Evolutionary conservation across 2,113 vertebrate species (phyloP).

Genomic region (Dicrurus megarhynchus): DNA sequence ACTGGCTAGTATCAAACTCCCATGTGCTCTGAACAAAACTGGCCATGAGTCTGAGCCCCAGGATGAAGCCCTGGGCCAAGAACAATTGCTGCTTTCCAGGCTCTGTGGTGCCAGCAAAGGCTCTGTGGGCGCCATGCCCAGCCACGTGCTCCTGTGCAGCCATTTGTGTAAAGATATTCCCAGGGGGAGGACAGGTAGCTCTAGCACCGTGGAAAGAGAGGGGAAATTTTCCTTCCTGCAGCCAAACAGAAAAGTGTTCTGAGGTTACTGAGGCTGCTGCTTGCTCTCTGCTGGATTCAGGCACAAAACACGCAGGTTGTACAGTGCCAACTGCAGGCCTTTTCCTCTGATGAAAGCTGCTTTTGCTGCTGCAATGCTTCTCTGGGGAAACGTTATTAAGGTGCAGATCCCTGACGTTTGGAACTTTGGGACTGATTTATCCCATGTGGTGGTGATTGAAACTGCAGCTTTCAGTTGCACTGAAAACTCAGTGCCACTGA

Average conservation of each 20-base stretch:
- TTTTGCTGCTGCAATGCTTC: background rate
- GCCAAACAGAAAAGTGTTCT: background rate
- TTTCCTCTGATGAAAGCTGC: background rate
- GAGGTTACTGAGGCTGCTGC: background rate
- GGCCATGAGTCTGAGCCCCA: background rate
- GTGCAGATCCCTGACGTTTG: background rate
- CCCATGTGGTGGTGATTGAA: background rate
- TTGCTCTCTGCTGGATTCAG: background rate
- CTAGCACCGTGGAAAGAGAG: background rate
- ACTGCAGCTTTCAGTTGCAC: background rate
- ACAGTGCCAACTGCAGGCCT: background rate
- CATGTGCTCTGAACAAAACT: background rate
- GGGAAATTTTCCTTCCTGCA: background rate
- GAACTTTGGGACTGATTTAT: background rate
- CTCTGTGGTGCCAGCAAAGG: background rate
- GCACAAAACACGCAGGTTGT: background rate
- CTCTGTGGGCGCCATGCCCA: background rate
- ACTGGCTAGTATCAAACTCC: background rate
- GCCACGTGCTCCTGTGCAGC: background rate
- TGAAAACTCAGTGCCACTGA: too few relatives aligned
- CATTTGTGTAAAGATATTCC: background rate
- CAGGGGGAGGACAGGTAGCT: background rate
- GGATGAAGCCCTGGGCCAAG: background rate
- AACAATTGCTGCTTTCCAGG: constrained; percentile 28
- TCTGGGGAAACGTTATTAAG: background rate